These are phyloP conservation scores for Drosophila tani DNA, from an alignment of 1,140 invertebrate genomes.

Conservation along the genomic window DNA sequence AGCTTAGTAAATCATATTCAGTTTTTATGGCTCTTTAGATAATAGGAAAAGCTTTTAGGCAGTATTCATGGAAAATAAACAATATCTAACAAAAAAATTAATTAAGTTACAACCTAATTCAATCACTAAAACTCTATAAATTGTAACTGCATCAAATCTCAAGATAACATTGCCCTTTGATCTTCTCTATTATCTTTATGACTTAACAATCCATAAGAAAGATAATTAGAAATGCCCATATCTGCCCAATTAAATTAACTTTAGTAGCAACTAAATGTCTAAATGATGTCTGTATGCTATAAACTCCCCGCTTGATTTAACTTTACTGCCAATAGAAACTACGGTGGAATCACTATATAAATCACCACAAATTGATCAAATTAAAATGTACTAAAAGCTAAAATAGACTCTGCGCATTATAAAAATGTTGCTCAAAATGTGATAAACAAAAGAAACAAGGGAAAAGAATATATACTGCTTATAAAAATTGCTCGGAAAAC, in stretches of 20 bases:
- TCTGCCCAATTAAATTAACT: slow-evolving; percentile 8
- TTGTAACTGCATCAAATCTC: background rate
- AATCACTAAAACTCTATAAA: no score
- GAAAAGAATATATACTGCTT: slow-evolving; percentile 27
- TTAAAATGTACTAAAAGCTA: slow-evolving; percentile 57
- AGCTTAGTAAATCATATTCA: background rate
- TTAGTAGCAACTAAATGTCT: background rate
- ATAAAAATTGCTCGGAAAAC: slow-evolving; percentile 52
- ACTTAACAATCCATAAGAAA: slow-evolving; percentile 1
- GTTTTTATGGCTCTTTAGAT: background rate
- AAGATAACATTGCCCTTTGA: background rate
- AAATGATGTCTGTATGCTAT: background rate
- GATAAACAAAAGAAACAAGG: slow-evolving; percentile 29
- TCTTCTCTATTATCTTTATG: background rate
- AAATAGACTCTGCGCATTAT: slow-evolving; percentile 16
- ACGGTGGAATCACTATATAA: slow-evolving; percentile 25
- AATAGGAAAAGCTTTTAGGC: background rate
- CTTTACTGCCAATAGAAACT: slow-evolving; percentile 27
- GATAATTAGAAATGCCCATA: background rate
- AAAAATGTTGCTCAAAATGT: slow-evolving; percentile 17
- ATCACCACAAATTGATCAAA: slow-evolving; percentile 54
- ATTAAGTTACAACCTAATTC: background rate
- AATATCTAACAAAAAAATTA: background rate
- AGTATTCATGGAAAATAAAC: background rate
- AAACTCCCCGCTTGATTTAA: background rate